Base-by-base conservation (phyloP, 92 coral and sea anemone species). In the Anthopleura xanthogrammica region DNA sequence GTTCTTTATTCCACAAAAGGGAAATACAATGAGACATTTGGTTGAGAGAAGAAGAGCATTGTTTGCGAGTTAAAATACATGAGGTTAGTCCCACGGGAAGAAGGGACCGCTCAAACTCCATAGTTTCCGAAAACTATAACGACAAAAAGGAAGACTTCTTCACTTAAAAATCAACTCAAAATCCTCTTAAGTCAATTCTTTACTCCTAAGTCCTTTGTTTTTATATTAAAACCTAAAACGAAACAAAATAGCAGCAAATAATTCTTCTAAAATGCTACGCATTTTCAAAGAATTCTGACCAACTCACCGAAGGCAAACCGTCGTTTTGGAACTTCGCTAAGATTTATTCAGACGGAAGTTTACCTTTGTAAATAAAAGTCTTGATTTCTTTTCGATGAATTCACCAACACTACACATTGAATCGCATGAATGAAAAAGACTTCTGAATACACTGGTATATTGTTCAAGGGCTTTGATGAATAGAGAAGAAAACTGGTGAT, bases 21-120 rank as follows among this genome's bases (percentile, higher is more conserved):
- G 3, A 54, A 24, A 71, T 13, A 88, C 88, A 88, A 88, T 80
- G 41, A 19, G 68, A 85, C 91, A 89, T 89, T 89, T 89, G 91
- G 92, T 72, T 40, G 46, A 65, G 68, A 46, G 81, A 43, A 82
- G 39, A 54, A 52, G 12, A 41, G 41, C 83, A 74, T 89, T 85
- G 88, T 83, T 88, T 62, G 12, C 22, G 55, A 48, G 52, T 57
- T 12, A 40, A 66, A 20, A 23, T 75, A 80, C 82, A 54, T 70
- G 78, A 76, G 48, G 20, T 12, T 12, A 60, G 73, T 88, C 91
- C 88, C 91, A 88, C 91, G 91, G 88, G 88, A 88, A 88, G 75
- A 4, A 75, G 24, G 14, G 16, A 42, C 41, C 57, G 52, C 11
- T 75, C 22, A 42, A 43, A 42, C 78, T n/a, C 24, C 41, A 75